Evolutionary conservation across 2,888 invertebrate species (phyloP).

Genomic region (Orthosia cruda): DNA sequence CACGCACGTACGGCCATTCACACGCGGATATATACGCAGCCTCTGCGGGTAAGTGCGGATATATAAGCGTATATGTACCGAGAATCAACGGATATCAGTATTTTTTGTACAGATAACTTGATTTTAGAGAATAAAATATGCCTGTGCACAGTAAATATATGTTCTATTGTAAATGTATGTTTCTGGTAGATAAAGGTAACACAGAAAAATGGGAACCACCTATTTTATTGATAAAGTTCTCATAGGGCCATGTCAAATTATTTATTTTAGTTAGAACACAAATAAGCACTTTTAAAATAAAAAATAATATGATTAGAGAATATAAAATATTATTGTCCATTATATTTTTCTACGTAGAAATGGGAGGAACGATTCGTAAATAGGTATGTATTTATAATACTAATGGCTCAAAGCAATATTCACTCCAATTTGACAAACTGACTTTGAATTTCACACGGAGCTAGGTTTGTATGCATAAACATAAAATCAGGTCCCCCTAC

Average conservation of each 20-base stretch:
- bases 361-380: too few species aligned
- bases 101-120: background rate
- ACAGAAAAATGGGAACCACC: too few species aligned
- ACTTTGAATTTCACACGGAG: conserved; percentile 9
- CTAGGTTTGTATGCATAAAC: conserved; percentile 7
- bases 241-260: too few species aligned
- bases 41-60: conserved; percentile 41
- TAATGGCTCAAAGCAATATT: background rate
- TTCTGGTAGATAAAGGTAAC: too few species aligned
- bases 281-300: background rate
- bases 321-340: too few species aligned
- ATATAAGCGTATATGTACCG: conserved; percentile 9
- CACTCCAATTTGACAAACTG: conserved; percentile 3
- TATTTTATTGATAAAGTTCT: background rate
- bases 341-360: background rate
- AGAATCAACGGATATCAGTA: background rate
- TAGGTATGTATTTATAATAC: background rate
- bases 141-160: background rate
- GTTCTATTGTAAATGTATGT: too few species aligned
- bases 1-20: conserved; percentile 57
- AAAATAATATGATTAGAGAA: too few species aligned
- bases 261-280: background rate
- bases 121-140: background rate
- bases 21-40: conserved; percentile 43
- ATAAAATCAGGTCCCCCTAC: background rate